Evolutionary conservation across 2,797 vertebrate genomes (phyloP), one percentile per base, ranked within the genome.

Genomic region (Harpagifer antarcticus): DNA sequence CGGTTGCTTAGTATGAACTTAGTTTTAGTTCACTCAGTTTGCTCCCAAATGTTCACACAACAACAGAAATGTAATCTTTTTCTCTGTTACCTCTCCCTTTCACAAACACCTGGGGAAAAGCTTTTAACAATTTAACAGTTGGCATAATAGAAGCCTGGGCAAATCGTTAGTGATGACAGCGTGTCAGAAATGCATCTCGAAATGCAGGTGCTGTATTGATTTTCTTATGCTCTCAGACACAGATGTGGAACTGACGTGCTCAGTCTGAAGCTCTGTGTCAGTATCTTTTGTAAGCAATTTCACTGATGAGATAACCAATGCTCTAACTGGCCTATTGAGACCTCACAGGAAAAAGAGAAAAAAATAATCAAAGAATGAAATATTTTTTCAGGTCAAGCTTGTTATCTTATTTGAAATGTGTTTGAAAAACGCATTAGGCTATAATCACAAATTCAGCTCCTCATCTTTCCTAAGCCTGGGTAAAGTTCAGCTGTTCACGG

Each of bases 381-480:
- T 37, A 37, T 77, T 59, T 27, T 31, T 20, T 49, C 70, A 63
- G 68, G 75, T 75, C 74, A 79, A 64, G 81, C 88, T 64, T 81
- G 70, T 88, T 82, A 92, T 92, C 72, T 17, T 82, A 88, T 89
- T 88, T 63, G 77, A 73, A 83, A 83, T 54, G 78, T 79, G 73
- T 74, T 71, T 77, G 77, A 82, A 86, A 90, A 86, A 83, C 50
- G 1, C 63, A 86, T 84, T 82, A 81, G 76, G 76, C 69, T 66
- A 59, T 86, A 79, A 91, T 89, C 77, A 87, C 37, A 83, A 79
- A 83, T 68, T 55, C 73, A 47, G 69, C 76, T 79, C 64, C 76
- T 82, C 66, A 19, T 88, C 68, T 70, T 68, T 56, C 45, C 64
- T 31, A 37, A 77, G 76, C 72, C 64, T 44, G 77, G 15, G 76